Base-by-base conservation (phyloP, 2,888 invertebrate genomes). In the Amiota mariae region DNA sequence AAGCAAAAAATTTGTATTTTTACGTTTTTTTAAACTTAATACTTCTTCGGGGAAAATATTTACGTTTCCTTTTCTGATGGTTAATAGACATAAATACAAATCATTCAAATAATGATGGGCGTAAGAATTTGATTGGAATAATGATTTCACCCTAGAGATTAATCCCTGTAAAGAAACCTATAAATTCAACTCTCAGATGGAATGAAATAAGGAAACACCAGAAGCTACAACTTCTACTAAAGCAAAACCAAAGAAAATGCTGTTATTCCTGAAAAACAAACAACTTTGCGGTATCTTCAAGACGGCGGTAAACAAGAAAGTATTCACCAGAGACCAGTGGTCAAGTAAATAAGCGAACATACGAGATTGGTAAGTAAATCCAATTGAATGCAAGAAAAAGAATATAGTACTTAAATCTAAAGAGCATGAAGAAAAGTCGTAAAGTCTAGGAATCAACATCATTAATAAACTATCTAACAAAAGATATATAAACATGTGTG, bases 231-330 rank as follows among this genome's bases (percentile, higher is more conserved):
- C 54, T 68, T 68, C 24, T 18, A 46, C 18, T 12, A 49, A 54
- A 54, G n/a, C 54, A 54, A 54, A 54, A 54, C n/a, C 54, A 54
- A 54, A n/a, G 75, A 72, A 76, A 75, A 80, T 36, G 36, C 82
- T 80, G 86, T 86, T 83, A 85, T 85, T 83, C 85, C 85, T 77
- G 73, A 64, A 85, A 81, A 36, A 36, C 73, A 64, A 86, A 81
- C 2, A 36, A 83, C 83, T 86, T 83, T 85, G 84, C 83, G 84
- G 82, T 73, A 78, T 79, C 79, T 78, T 56, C 76, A 75, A 59
- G 56, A 18, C 57, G n/a, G 46, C 57, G 20, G 57, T 57, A 57
- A 59, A 18, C 59, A 18, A 59, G 15, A 15, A 59, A 59, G 18
- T 59, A 20, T 15, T 20, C 59, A 20, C 59, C 24, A 20, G 59